Evolutionary conservation across 2,113 vertebrate genomes (phyloP).

Genomic region (Merops nubicus): DNA sequence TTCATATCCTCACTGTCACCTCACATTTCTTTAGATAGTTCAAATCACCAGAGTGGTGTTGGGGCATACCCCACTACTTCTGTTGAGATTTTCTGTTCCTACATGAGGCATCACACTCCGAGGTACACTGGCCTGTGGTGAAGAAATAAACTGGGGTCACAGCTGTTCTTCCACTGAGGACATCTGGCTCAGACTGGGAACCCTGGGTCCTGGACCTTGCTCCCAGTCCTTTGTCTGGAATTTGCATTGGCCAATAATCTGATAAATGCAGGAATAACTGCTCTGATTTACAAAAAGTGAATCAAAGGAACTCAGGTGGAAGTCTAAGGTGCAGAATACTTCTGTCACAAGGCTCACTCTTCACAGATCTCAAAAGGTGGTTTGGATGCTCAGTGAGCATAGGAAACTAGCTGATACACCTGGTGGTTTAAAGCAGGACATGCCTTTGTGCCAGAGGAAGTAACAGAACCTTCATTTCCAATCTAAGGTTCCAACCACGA

Average conservation of each 20-base stretch:
- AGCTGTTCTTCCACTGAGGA: neutral
- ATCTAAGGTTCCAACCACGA: neutral
- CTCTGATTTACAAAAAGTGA: neutral
- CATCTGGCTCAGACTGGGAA: neutral
- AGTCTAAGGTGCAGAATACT: neutral
- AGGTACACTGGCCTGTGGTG: neutral
- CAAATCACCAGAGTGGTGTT: neutral
- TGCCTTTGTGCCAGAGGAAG: neutral
- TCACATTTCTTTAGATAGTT: neutral
- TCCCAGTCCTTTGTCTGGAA: neutral
- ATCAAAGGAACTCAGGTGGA: neutral
- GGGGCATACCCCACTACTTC: no score
- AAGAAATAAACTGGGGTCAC: neutral
- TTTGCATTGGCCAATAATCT: neutral
- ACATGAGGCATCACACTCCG: fast-evolving
- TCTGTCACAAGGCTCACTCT: neutral
- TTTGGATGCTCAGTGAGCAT: neutral
- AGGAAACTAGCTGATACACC: neutral
- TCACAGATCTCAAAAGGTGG: neutral
- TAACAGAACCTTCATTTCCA: neutral
- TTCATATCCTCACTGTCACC: neutral
- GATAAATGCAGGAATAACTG: neutral
- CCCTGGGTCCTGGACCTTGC: neutral
- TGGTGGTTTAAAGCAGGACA: neutral
- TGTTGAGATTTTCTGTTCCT: neutral